Conservation (phyloP, 1,140 invertebrate species). For the Whitmania pigra region DNA sequence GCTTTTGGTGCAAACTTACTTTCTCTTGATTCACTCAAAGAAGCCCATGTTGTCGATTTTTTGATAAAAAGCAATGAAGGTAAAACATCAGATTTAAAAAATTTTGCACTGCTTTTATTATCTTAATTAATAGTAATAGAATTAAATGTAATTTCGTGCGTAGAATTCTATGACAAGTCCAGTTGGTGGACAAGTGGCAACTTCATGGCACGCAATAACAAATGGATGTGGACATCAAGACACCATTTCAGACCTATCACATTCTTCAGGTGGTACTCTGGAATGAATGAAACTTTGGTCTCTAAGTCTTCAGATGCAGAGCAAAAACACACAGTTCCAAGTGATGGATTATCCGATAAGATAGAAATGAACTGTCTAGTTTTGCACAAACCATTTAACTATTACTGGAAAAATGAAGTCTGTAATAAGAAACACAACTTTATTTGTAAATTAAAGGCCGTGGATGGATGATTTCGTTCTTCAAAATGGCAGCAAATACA, state of each 20-base stretch:
- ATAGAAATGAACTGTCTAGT: conserved; percentile 29
- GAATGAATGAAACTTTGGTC: conserved; percentile 27
- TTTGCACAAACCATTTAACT: conserved; percentile 26
- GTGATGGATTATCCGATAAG: neutral
- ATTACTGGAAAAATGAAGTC: conserved; percentile 30
- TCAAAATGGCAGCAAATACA: no score
- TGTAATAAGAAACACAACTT: conserved; percentile 28
- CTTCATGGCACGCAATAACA: conserved; percentile 28
- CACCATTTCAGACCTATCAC: conserved; percentile 27
- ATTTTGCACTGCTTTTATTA: no score
- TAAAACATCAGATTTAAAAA: no score
- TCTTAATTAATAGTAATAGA: no score
- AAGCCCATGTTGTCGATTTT: conserved; percentile 30
- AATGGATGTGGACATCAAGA: conserved; percentile 33
- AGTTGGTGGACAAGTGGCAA: conserved; percentile 35
- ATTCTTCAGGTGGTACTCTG: conserved; percentile 31
- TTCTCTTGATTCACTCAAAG: conserved; percentile 28
- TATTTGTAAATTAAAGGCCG: conserved; percentile 27
- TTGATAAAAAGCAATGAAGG: no score
- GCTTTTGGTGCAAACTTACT: conserved; percentile 31
- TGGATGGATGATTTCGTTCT: neutral
- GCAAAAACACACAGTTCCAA: neutral
- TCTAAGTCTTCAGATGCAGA: neutral
- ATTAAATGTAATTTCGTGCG: neutral
- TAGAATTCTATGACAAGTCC: conserved; percentile 26